Evolutionary conservation across 2,113 vertebrate species (phyloP), one percentile per base, ranked within the genome.

Genomic region (Apistogramma diplotaenia): DNA sequence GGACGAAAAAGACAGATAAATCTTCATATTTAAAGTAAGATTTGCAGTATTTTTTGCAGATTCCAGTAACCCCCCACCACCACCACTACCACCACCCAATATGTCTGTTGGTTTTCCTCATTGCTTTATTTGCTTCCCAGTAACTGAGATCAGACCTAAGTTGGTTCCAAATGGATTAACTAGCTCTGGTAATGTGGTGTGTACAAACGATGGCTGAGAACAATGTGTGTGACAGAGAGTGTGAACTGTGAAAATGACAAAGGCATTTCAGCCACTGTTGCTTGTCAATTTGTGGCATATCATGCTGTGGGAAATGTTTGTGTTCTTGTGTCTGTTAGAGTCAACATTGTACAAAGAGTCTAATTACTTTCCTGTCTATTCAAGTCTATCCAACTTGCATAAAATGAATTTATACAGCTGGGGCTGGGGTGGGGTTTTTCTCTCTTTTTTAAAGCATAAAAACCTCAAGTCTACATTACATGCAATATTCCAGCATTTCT

Each of bases 271-370:
- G 40, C 62, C 40, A 67, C 40, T 49, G 62, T 67, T 67, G 62
- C 62, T 67, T 49, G 62, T 67, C 62, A 67, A 67, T 67, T 67
- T 27, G 62, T 19, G 23, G 62, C 62, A 67, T 67, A 67, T 67
- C 62, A 49, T 67, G 62, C 62, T 46, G 62, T 49, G 40, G 62
- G 62, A 67, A 67, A 67, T 67, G 62, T 67, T 67, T 67, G 62
- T 67, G 40, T 29, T 49, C 62, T 49, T 67, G 40, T 67, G 62
- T 67, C 62, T 67, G 40, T 29, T 49, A 49, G 62, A 67, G 62
- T 67, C 62, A 67, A 67, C 62, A 67, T 49, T 49, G 27, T 67
- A 67, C 62, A 12, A 29, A 67, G 5, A 67, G 40, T 29, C 62
- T 58, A 40, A 67, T 59, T 53, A 77, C 37, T 25, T 40, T 54